Evolutionary conservation across 2,797 vertebrate species (phyloP).

Genomic region (Phrynocephalus forsythii): DNA sequence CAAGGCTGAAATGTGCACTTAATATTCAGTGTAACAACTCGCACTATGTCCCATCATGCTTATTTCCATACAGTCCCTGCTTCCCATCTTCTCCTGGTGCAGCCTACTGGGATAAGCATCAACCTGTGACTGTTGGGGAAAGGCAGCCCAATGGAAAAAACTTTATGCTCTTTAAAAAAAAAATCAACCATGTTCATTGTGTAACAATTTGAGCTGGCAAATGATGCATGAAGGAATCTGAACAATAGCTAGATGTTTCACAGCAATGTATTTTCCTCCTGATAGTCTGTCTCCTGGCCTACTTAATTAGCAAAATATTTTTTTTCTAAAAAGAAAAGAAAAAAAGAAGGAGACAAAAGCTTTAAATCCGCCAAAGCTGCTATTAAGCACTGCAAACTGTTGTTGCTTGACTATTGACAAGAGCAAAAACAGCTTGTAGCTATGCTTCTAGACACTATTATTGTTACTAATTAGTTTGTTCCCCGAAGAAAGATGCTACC

Average conservation of each 20-base stretch:
- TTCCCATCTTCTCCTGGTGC: background rate
- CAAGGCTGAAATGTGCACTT: no score
- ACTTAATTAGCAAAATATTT: conserved; percentile 53
- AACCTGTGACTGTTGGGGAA: no score
- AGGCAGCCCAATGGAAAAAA: background rate
- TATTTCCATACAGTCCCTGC: background rate
- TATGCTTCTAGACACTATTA: conserved; percentile 32
- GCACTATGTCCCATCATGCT: no score
- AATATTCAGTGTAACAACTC: no score
- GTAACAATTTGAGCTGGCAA: background rate
- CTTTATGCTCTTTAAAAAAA: no score
- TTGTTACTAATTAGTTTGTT: conserved; percentile 63
- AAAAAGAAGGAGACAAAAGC: background rate
- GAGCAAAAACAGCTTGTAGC: conserved; percentile 43
- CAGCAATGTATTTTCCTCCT: conserved; percentile 34
- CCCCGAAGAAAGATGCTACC: conserved; percentile 43
- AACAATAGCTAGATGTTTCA: conserved; percentile 41
- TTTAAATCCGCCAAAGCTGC: conserved; percentile 50
- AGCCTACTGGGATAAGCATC: no score
- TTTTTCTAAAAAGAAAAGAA: conserved; percentile 29
- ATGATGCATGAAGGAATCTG: background rate
- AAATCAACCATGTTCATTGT: background rate
- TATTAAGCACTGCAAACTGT: conserved; percentile 46
- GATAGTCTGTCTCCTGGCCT: conserved; percentile 45
- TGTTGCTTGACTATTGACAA: conserved; percentile 55